Evolutionary conservation across 2,888 invertebrate genomes (phyloP).

Genomic region (Scotopteryx bipunctaria): DNA sequence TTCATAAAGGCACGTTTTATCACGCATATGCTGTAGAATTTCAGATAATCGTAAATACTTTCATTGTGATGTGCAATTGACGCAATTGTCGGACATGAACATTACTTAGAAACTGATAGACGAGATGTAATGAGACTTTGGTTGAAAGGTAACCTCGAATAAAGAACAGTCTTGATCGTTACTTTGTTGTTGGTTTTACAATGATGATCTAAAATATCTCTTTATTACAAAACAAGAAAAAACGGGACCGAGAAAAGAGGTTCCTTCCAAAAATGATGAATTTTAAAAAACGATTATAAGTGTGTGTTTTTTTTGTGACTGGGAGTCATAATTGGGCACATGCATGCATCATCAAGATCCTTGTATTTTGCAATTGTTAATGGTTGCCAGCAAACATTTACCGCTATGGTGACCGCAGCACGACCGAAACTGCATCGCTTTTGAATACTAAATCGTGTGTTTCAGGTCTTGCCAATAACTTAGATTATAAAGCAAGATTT

Average conservation of each 20-base stretch:
- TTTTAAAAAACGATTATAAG: not conserved
- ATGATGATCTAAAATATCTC: too few species aligned
- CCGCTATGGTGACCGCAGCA: slow-evolving; percentile 45
- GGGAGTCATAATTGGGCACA: not conserved
- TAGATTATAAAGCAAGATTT: too few species aligned
- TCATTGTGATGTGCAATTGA: not conserved
- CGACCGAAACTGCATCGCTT: slow-evolving; percentile 22
- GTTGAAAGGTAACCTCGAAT: slow-evolving; percentile 2
- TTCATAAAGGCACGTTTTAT: too few species aligned
- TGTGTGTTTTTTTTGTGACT: not conserved
- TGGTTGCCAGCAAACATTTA: slow-evolving; percentile 26
- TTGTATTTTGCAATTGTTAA: slow-evolving; percentile 13
- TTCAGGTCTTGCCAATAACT: slow-evolving; percentile 20
- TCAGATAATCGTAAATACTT: too few species aligned
- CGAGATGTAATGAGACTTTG: slow-evolving; percentile 4
- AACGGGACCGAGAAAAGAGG: not conserved
- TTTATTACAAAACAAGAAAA: too few species aligned
- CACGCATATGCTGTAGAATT: too few species aligned
- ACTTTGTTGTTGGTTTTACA: too few species aligned
- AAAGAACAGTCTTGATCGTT: slow-evolving; percentile 3
- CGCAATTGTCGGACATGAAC: not conserved
- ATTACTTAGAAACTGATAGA: not conserved
- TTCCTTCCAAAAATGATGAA: not conserved
- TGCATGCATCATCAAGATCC: slow-evolving; percentile 1
- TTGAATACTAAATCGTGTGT: slow-evolving; percentile 28